Conservation (phyloP, 2,888 invertebrate genomes). For the Mesorhabditis spiculigera region DNA sequence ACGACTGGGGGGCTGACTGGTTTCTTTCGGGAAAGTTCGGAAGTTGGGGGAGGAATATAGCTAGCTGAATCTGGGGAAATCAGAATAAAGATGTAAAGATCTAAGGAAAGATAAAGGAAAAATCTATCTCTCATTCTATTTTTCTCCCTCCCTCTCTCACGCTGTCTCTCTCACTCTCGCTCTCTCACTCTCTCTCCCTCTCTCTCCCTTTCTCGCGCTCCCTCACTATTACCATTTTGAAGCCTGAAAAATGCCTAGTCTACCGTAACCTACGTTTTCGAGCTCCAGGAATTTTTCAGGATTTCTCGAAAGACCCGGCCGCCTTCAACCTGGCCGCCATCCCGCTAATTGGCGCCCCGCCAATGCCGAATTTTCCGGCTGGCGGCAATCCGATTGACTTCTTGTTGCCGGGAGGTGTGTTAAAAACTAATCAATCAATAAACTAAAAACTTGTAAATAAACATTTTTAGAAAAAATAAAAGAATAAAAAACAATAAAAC, state of each 20-base stretch:
- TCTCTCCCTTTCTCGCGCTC: too few species aligned
- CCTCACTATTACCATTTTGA: neutral
- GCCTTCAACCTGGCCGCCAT: constrained; percentile 45
- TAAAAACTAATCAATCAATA: neutral
- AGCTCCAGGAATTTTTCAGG: constrained; percentile 26
- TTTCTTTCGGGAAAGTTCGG: too few species aligned
- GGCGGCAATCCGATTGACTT: constrained; percentile 33
- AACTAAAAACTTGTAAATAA: too few species aligned
- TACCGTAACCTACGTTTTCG: constrained; percentile 1
- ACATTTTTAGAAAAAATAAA: constrained; percentile 7
- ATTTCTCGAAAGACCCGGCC: constrained; percentile 45
- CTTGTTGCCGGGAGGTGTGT: constrained; percentile 28
- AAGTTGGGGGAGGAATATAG: too few species aligned
- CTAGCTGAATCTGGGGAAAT: too few species aligned
- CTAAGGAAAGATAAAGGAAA: too few species aligned
- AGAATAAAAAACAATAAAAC: neutral
- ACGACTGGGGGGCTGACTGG: too few species aligned
- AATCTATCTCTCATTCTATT: too few species aligned
- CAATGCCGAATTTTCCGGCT: constrained; percentile 25
- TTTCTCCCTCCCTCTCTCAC: too few species aligned
- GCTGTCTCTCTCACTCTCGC: too few species aligned
- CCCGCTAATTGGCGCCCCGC: constrained; percentile 51
- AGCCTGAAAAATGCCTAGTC: neutral
- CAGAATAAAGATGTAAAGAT: too few species aligned
- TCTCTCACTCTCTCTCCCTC: too few species aligned